Percentiles rank a stretch among this genome's conserved stretches.
These are phyloP conservation scores for Hymenopus coronatus DNA, from an alignment of 2,888 invertebrate species.

Conservation along the genomic window DNA sequence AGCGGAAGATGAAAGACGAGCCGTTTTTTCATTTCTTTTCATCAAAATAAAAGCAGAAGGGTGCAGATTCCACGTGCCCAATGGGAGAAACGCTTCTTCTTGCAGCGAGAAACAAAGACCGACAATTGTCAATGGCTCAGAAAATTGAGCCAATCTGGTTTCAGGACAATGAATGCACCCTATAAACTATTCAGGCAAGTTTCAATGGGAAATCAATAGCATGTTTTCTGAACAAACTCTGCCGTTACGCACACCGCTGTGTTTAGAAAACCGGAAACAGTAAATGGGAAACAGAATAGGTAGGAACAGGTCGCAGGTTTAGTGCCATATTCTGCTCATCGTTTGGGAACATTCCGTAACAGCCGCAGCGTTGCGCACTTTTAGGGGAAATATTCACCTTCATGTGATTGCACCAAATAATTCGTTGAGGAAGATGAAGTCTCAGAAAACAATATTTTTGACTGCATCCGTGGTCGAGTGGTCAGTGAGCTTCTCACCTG, in stretches of 20 bases:
- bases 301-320: too few species aligned
- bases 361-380: too few species aligned
- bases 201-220: conserved; percentile 20
- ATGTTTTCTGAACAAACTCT: conserved; percentile 14
- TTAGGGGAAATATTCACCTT: too few species aligned
- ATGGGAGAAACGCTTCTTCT: neutral
- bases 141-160: conserved; percentile 18
- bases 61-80: neutral
- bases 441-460: too few species aligned
- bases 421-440: too few species aligned
- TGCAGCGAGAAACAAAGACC: neutral
- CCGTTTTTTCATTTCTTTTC: neutral
- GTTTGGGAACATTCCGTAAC: too few species aligned
- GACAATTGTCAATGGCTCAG: conserved; percentile 12
- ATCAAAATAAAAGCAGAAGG: neutral
- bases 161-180: conserved; percentile 4
- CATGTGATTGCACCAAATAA: too few species aligned
- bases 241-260: neutral
- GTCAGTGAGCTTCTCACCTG: too few species aligned
- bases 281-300: too few species aligned
- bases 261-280: too few species aligned
- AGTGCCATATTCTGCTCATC: too few species aligned
- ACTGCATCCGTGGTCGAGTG: too few species aligned
- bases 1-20: neutral
- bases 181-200: conserved; percentile 17